Evolutionary conservation across 2,797 vertebrate species (phyloP).

Genomic region (Anableps anableps): DNA sequence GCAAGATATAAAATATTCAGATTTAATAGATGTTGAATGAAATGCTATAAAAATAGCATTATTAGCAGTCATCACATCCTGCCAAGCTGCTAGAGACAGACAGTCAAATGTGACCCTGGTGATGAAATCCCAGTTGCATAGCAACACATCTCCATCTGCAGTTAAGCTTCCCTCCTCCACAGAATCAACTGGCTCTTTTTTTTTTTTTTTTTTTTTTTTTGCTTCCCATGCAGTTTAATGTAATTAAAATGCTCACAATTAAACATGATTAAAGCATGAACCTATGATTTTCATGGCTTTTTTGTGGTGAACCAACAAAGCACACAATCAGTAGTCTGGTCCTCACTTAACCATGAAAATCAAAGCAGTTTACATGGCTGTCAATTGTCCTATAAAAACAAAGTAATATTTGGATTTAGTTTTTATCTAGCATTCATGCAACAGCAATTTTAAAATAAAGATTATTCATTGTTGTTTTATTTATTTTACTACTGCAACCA

Average conservation of each 20-base stretch:
- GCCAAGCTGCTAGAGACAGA: constrained; percentile 60
- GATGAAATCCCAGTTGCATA: constrained; percentile 79
- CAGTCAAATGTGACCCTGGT: constrained; percentile 72
- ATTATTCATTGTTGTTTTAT: neutral
- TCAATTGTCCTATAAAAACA: constrained; percentile 28
- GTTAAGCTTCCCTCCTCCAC: constrained; percentile 56
- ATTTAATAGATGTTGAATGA: constrained; percentile 38
- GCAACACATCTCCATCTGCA: constrained; percentile 76
- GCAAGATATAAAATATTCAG: constrained; percentile 25
- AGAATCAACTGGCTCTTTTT: constrained; percentile 55
- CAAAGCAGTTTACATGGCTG: constrained; percentile 17
- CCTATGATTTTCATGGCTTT: neutral
- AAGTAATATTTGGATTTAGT: constrained; percentile 30
- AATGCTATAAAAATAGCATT: constrained; percentile 55
- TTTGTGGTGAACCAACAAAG: constrained; percentile 1
- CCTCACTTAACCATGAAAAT: constrained; percentile 19
- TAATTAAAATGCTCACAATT: constrained; percentile 39
- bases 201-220: constrained; percentile 33
- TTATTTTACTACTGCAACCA: neutral
- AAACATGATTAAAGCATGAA: constrained; percentile 19
- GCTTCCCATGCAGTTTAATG: constrained; percentile 56
- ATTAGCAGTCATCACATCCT: constrained; percentile 68
- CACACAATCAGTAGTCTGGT: constrained; percentile 8
- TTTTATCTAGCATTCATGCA: constrained; percentile 23
- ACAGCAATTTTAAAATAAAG: neutral